phyloP scores from a whole-genome alignment of 2,797 vertebrate species.

The Oryzias dopingdopingensis region DNA sequence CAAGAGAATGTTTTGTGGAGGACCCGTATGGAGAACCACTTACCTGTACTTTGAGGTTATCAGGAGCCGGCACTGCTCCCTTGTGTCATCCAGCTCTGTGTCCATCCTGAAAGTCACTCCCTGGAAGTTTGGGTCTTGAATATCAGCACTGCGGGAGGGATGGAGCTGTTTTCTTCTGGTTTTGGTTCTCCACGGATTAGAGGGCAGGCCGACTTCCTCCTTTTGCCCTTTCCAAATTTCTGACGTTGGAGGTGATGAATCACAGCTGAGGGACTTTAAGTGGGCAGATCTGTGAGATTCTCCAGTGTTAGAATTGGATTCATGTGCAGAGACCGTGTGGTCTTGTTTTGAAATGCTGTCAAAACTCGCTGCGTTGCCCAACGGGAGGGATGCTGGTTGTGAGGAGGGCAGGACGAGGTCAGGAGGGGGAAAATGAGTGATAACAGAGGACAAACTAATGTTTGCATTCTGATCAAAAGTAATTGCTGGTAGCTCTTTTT shows the following conservation, averaged over 20 bases:
- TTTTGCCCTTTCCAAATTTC: constrained; percentile 7
- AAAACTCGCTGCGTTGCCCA: not conserved
- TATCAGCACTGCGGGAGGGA: constrained; percentile 77
- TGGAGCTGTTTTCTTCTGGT: constrained; percentile 79
- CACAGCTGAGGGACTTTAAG: not conserved
- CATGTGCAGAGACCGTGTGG: not conserved
- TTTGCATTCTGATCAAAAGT: constrained; percentile 65
- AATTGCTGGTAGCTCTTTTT: constrained; percentile 18
- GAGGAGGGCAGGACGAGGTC: not conserved
- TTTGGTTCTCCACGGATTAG: constrained; percentile 44
- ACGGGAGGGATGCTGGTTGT: constrained; percentile 3
- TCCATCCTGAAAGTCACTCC: constrained; percentile 86
- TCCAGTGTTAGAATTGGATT: not conserved
- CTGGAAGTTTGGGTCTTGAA: constrained; percentile 78
- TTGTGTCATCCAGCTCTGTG: constrained; percentile 59
- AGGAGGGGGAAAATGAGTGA: constrained; percentile 5
- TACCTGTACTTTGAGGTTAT: constrained; percentile 83
- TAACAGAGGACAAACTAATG: constrained; percentile 20
- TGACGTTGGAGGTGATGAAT: constrained; percentile 3
- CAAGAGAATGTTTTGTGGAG: not conserved
- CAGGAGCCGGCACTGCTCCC: constrained; percentile 74
- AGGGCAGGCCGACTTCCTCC: not conserved
- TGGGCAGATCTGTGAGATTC: not conserved
- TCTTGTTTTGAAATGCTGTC: constrained; percentile 7
- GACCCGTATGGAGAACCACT: not conserved